Base-by-base conservation (phyloP, 2,113 vertebrate species). In the Thalassarche chlororhynchos region DNA sequence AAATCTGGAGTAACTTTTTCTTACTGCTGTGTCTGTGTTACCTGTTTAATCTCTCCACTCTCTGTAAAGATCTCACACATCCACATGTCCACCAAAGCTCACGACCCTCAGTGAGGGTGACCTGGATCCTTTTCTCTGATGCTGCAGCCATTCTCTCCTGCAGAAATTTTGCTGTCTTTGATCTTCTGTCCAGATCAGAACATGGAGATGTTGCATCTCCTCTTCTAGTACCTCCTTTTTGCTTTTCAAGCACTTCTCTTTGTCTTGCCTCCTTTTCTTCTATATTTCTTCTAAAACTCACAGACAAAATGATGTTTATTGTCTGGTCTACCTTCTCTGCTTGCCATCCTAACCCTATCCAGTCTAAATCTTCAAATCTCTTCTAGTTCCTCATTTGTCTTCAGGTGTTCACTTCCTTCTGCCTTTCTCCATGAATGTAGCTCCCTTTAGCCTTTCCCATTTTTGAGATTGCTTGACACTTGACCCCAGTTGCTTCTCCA, bases 101-200 rank as follows among this genome's bases (percentile, higher is more conserved):
- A 58, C 0, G 4, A 23, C 32, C 21, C 4, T 40, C 8, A 14
- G 4, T 38, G n/a, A 64, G 3, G 21, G 36, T 68, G 26, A 64
- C 34, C 12, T 58, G 19, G 19, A 64, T 75, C 10, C 10, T 74
- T 68, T 83, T 42, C 64, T 62, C 18, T n/a, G 28, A 84, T 80
- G 29, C 7, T 75, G 49, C 13, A 76, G 38, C 8, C 29, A 58
- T 55, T 15, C 8, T 29, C 25, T 86, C 17, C 64, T 32, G 42
- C 36, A 72, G 65, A 62, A 68, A 26, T 36, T 61, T 78, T 83
- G 14, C 28, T 9, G 15, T 16, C 40, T 83, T 82, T 72, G 26
- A n/a, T 52, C 29, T 77, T 61, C 40, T 78, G 34, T 75, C 34
- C 11, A 42, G 34, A 83, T 32, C 60, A 52, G 52, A 72, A 68